A percentile compares a stretch with the other conserved stretches of the same genome.
Conservation (phyloP, 2,113 vertebrate genomes). For the Gobiocypris rarus region DNA sequence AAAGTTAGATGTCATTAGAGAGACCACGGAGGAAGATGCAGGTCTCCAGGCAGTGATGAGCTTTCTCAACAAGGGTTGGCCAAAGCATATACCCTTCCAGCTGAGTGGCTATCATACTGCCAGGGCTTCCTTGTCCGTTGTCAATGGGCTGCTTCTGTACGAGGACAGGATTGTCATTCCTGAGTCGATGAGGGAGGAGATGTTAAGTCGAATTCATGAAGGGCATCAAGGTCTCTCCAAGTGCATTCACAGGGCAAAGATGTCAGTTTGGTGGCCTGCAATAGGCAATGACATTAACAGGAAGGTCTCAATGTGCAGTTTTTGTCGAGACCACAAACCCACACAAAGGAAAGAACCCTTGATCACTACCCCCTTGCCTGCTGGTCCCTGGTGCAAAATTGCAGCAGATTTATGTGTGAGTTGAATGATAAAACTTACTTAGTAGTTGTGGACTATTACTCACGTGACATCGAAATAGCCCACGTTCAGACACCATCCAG, state of each 20-base stretch:
- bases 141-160: neutral
- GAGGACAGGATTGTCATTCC: neutral
- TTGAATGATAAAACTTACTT: constrained; percentile 11
- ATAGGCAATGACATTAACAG: constrained; percentile 21
- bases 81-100: too few species aligned
- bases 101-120: neutral
- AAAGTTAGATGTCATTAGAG: too few species aligned
- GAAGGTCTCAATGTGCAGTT: neutral
- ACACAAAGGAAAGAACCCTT: constrained; percentile 17
- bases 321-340: too few species aligned
- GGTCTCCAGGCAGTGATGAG: too few species aligned
- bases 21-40: too few species aligned
- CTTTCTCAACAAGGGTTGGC: too few species aligned
- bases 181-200: neutral
- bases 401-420: constrained; percentile 30
- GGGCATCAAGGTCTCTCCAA: neutral
- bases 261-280: constrained; percentile 27
- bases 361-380: neutral
- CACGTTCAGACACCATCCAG: constrained; percentile 15
- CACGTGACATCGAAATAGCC: constrained; percentile 28
- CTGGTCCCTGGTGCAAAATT: neutral
- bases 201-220: neutral
- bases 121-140: neutral
- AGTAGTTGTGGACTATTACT: constrained; percentile 41
- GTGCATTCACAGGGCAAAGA: neutral